Evolutionary conservation across 2,888 invertebrate genomes (phyloP), one percentile per base, ranked within the genome.

Genomic region (Serripes groenlandicus): DNA sequence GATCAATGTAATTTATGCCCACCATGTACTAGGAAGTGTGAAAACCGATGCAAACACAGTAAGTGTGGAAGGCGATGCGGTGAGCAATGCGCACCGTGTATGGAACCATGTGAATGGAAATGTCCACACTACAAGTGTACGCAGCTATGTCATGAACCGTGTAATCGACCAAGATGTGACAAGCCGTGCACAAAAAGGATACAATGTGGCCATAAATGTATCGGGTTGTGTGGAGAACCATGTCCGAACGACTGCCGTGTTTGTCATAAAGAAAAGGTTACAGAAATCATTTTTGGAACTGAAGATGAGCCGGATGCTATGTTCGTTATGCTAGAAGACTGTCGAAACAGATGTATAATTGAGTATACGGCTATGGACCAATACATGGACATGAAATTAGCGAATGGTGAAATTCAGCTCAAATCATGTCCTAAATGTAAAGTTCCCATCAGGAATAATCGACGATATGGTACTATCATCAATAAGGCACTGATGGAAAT

Each of bases 151-250:
- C 86, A 90, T 7, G 93, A 95, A 79, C 89, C 92, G 0, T 95
- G 95, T 82, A 89, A 94, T 68, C 81, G 94, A 21, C 88, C 84
- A 0, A 89, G 91, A 4, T 95, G 95, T 83, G 79, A 94, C 62
- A 86, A 92, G 66, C 93, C 94, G 3, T 94, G 95, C 84, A 69
- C 21, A 18, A 91, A 92, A 81, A 80, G 52, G 11, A 90, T 94
- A 4, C 72, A 88, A 52, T 97, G 97, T 82, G 82, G 81, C 11
- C 92, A 92, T 75, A 54, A 54, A 9, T 92, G 97, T 94, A 95
- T 96, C 91, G 97, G 97, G 15, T 95, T 96, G 64, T 97, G 97
- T 95, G 97, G 96, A 21, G 97, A 97, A 93, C 96, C 95, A 21
- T 97, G 97, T 93, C 96, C 96, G 30, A 93, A 93, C 49, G 91